A percentile compares a stretch with the other conserved stretches of the same genome.
Evolutionary conservation across 2,888 invertebrate genomes (phyloP).

Genomic region (Nowickia ferox): DNA sequence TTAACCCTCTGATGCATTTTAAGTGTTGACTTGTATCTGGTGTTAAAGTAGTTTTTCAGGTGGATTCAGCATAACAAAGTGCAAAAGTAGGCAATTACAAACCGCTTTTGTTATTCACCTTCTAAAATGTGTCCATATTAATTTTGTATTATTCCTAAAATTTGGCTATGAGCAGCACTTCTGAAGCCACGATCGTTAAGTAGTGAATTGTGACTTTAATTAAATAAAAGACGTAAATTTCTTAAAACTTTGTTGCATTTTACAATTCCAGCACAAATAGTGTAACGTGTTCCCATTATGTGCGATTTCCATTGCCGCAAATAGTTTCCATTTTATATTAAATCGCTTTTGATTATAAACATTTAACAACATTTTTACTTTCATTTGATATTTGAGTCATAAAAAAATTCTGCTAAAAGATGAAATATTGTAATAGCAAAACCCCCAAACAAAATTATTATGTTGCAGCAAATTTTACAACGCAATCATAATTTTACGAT

Average conservation of each 20-base stretch:
- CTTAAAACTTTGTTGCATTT: conserved; percentile 36
- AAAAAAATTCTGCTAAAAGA: conserved; percentile 42
- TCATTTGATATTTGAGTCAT: conserved; percentile 30
- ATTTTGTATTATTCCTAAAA: too few relatives aligned
- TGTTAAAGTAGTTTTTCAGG: too few relatives aligned
- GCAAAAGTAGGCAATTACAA: too few relatives aligned
- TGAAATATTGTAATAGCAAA: conserved; percentile 3
- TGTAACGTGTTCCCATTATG: background rate
- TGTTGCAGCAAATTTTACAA: conserved; percentile 67
- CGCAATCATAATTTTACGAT: conserved; percentile 74
- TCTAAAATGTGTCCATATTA: too few relatives aligned
- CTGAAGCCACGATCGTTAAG: too few relatives aligned
- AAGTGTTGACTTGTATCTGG: too few relatives aligned
- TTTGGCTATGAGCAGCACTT: background rate
- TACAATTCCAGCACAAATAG: background rate
- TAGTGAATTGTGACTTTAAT: too few relatives aligned
- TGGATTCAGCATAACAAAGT: too few relatives aligned
- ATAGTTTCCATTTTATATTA: conserved; percentile 40
- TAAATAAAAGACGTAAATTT: background rate
- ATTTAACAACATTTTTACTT: conserved; percentile 50
- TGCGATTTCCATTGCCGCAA: background rate
- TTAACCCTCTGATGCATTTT: too few relatives aligned
- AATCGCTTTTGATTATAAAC: conserved; percentile 50
- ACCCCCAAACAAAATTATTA: conserved; percentile 26
- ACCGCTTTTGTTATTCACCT: too few relatives aligned